Evolutionary conservation across 2,888 invertebrate genomes (phyloP).

Genomic region (Eristalis tenax): DNA sequence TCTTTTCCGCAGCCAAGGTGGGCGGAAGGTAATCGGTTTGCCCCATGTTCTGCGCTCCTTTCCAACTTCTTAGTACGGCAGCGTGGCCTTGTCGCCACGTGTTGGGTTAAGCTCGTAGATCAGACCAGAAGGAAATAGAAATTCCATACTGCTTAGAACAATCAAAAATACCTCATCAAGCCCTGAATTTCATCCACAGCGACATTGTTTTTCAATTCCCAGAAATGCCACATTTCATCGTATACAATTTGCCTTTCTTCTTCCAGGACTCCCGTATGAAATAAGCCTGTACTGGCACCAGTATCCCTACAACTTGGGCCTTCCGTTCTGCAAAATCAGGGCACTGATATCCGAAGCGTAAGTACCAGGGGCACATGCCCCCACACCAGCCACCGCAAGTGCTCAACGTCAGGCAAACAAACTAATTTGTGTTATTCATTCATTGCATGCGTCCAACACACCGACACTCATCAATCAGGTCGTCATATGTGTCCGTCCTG

Average conservation of each 20-base stretch:
- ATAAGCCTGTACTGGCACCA: slow-evolving; percentile 93
- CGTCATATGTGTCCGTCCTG: slow-evolving; percentile 93
- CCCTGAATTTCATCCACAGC: not conserved
- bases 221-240: too few species aligned
- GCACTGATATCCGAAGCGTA: slow-evolving; percentile 93
- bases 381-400: not conserved
- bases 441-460: slow-evolving; percentile 55
- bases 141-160: too few species aligned
- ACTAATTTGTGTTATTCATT: slow-evolving; percentile 9
- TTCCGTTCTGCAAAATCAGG: slow-evolving; percentile 89
- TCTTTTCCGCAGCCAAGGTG: too few species aligned
- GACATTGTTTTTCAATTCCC: not conserved
- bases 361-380: slow-evolving; percentile 80
- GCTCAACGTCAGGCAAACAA: not conserved
- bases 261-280: slow-evolving; percentile 91
- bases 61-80: too few species aligned
- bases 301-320: slow-evolving; percentile 92
- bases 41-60: too few species aligned
- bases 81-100: too few species aligned
- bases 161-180: too few species aligned
- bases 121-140: too few species aligned
- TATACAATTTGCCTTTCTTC: not conserved
- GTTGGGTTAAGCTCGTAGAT: too few species aligned
- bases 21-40: too few species aligned
- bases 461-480: slow-evolving; percentile 82